Percentiles rank a stretch among this genome's conserved stretches.
phyloP scores from a whole-genome alignment of 1,140 invertebrate species.

The Drosophila quadrilineata region DNA sequence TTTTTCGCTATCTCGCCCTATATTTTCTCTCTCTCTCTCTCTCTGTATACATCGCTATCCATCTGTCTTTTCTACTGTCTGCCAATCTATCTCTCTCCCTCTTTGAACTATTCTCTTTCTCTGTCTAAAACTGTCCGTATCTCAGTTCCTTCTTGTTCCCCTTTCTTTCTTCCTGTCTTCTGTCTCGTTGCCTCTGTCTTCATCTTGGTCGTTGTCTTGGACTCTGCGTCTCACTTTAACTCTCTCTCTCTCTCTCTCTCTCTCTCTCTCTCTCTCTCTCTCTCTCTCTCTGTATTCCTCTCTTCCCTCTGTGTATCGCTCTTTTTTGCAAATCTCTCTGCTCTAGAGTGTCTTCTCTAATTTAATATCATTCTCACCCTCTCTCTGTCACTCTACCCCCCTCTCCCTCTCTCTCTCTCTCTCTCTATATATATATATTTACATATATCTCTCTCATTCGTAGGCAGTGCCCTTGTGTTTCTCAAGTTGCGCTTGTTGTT shows the following conservation, averaged over 20 bases:
- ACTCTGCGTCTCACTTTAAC: neutral
- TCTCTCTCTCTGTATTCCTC: neutral
- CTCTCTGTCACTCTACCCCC: too few species aligned
- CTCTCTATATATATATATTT: neutral
- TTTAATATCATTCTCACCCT: neutral
- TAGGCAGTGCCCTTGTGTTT: too few species aligned
- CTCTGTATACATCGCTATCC: neutral
- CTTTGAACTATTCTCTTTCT: too few species aligned
- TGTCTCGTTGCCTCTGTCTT: neutral
- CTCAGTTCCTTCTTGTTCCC: neutral
- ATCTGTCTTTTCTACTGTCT: neutral
- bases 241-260: too few species aligned
- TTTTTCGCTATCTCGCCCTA: neutral
- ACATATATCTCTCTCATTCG: conserved; percentile 3
- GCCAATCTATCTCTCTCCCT: neutral
- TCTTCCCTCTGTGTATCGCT: neutral
- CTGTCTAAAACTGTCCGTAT: neutral
- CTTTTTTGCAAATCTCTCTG: too few species aligned
- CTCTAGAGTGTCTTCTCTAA: too few species aligned
- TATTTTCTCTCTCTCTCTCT: neutral
- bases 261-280: neutral
- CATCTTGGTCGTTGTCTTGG: neutral
- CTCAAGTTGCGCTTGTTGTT: too few species aligned
- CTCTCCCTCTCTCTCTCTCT: neutral
- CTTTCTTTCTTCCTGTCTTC: neutral